These are phyloP conservation scores for Belonocnema kinseyi DNA, from an alignment of 1,140 invertebrate genomes.

Conservation along the genomic window DNA sequence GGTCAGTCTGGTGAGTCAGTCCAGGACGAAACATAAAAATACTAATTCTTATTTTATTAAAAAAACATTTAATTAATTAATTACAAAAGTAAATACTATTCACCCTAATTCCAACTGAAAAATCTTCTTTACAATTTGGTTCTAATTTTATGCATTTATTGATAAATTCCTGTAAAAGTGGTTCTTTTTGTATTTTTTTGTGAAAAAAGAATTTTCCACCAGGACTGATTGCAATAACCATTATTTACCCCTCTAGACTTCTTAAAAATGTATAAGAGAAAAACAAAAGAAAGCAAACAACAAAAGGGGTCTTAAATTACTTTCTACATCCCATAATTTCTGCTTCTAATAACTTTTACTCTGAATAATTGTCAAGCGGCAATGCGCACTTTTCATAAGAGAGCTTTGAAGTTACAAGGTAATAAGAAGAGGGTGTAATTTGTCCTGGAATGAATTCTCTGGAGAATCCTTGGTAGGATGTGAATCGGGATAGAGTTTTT, in stretches of 20 bases:
- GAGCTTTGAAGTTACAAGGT: background rate
- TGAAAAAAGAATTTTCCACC: too few relatives aligned
- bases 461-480: background rate
- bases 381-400: constrained; percentile 1
- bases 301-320: background rate
- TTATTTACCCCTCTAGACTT: background rate
- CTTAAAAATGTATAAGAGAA: background rate
- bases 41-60: too few relatives aligned
- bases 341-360: constrained; percentile 8
- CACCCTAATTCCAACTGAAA: too few relatives aligned
- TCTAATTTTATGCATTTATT: too few relatives aligned
- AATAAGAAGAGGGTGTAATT: background rate
- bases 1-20: too few relatives aligned
- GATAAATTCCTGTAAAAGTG: too few relatives aligned
- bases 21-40: too few relatives aligned
- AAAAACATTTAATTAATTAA: too few relatives aligned
- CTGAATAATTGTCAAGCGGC: background rate
- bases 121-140: too few relatives aligned
- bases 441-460: constrained; percentile 5
- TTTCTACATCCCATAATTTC: background rate
- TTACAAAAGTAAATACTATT: too few relatives aligned
- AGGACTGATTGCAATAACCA: too few relatives aligned
- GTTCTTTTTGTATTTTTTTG: too few relatives aligned
- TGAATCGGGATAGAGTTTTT: constrained; percentile 12
- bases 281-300: background rate